These are phyloP conservation scores for Anoura caudifer DNA, from an alignment of 2,113 vertebrate species.

Conservation along the genomic window DNA sequence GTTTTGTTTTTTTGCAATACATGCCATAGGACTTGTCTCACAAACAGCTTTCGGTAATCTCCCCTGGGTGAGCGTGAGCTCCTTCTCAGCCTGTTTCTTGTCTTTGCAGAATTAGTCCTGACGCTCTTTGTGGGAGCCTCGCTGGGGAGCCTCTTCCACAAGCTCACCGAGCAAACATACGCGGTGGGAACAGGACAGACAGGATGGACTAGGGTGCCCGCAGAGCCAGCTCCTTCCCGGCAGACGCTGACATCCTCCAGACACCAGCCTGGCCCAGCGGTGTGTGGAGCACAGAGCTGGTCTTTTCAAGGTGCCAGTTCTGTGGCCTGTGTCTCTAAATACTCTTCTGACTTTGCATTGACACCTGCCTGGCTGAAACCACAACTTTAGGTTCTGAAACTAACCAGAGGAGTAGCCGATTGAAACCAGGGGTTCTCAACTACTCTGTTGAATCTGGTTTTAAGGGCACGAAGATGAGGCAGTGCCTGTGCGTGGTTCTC, in stretches of 20 bases:
- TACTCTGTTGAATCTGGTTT: background rate
- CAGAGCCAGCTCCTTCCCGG: background rate
- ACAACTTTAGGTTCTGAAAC: background rate
- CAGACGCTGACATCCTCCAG: background rate
- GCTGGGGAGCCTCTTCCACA: background rate
- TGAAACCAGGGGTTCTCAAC: background rate
- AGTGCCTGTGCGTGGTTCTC: background rate
- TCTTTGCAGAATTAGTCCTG: background rate
- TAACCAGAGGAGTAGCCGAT: background rate
- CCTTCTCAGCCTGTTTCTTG: background rate
- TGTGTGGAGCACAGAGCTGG: background rate
- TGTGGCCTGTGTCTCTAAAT: background rate
- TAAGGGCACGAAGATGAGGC: background rate
- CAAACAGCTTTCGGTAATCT: background rate
- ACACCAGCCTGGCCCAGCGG: background rate
- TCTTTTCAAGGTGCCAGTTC: background rate
- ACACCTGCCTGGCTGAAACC: background rate
- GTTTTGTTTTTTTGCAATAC: background rate
- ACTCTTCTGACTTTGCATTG: background rate
- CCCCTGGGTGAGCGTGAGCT: background rate
- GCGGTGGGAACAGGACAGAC: background rate
- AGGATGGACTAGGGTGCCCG: background rate
- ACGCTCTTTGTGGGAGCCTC: background rate
- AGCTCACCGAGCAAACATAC: background rate
- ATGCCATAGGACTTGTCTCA: background rate